A percentile compares a stretch with the other conserved stretches of the same genome.
phyloP scores from a whole-genome alignment of 2,888 invertebrate genomes.

The Bombylius discolor region DNA sequence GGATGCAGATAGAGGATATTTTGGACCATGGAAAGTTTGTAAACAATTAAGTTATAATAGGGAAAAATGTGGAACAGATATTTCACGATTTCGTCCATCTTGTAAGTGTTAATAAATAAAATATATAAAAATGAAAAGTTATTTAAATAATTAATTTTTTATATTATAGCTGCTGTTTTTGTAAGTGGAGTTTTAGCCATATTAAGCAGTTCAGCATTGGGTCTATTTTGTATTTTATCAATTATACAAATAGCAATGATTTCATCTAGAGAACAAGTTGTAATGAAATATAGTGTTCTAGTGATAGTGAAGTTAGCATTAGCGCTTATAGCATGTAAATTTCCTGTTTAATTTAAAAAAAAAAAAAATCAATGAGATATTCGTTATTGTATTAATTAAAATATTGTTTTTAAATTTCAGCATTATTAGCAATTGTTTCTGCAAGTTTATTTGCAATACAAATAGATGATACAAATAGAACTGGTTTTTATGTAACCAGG shows the following conservation, averaged over 20 bases:
- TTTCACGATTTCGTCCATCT: constrained; percentile 64
- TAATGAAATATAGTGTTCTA: constrained; percentile 61
- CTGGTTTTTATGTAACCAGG: constrained; percentile 60
- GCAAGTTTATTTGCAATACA: constrained; percentile 74
- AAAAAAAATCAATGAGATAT: neutral
- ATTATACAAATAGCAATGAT: constrained; percentile 79
- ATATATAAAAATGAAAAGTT: neutral
- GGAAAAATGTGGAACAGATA: constrained; percentile 66
- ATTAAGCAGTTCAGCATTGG: constrained; percentile 58
- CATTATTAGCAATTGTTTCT: constrained; percentile 64
- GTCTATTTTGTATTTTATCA: constrained; percentile 64
- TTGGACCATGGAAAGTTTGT: constrained; percentile 80
- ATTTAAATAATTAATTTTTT: neutral
- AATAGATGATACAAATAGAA: constrained; percentile 60
- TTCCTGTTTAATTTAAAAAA: constrained; percentile 27
- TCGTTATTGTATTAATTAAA: constrained; percentile 1
- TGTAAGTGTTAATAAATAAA: constrained; percentile 43
- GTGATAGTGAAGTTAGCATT: constrained; percentile 68
- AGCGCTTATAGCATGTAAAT: constrained; percentile 65
- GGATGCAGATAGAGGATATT: constrained; percentile 68
- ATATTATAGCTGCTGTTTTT: constrained; percentile 60
- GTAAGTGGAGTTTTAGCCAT: constrained; percentile 69
- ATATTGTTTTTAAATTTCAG: constrained; percentile 40
- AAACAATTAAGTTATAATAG: constrained; percentile 67
- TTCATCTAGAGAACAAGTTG: constrained; percentile 67